Evolutionary conservation across 2,113 vertebrate genomes (phyloP), one percentile per base, ranked within the genome.

Genomic region (Onychostruthus taczanowskii): DNA sequence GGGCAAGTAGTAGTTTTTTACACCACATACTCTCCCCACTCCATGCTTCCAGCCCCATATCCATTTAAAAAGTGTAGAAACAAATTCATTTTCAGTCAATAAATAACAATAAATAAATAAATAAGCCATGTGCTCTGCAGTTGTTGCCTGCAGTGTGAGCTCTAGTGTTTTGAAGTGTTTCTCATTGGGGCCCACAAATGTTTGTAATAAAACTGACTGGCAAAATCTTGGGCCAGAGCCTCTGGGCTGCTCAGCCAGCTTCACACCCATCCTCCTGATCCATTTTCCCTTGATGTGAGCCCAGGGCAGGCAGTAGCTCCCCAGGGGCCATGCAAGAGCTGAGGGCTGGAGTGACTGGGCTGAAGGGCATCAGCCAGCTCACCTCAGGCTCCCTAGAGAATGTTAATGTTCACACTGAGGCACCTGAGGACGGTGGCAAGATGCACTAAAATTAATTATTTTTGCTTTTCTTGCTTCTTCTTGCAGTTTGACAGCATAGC

Each of bases 191-290:
- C 16, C 58, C 76, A 83, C 87, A 93, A 96, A 67, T 95, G 72
- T 96, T 97, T 96, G 84, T 50, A 94, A 94, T 93, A 93, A 96
- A 95, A 87, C 72, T 80, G 81, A 87, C 46, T 90, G 88, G 92
- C 67, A 95, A 97, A 90, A 70, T 83, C 72, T 83, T 94, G 84
- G 70, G 37, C 59, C 4, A 1, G 43, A 90, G 93, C 75, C 78
- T 80, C 67, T 93, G 75, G 70, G 75, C 70, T 91, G 84, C 78
- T 93, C 75, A 76, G 78, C 67, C 78, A 74, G 59, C 50, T 93
- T 95, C 85, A 93, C 85, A 85, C 78, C 87, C 78, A 73, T 87
- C 53, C 47, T 94, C 77, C 62, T 7, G 1, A 82, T 33, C 41
- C 50, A 39, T 95, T 89, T 94, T 95, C 81, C 77, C 58, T 91